Percentiles rank a stretch among this genome's conserved stretches.
phyloP scores from a whole-genome alignment of 2,888 invertebrate species.

The Helobdella robusta region DNA sequence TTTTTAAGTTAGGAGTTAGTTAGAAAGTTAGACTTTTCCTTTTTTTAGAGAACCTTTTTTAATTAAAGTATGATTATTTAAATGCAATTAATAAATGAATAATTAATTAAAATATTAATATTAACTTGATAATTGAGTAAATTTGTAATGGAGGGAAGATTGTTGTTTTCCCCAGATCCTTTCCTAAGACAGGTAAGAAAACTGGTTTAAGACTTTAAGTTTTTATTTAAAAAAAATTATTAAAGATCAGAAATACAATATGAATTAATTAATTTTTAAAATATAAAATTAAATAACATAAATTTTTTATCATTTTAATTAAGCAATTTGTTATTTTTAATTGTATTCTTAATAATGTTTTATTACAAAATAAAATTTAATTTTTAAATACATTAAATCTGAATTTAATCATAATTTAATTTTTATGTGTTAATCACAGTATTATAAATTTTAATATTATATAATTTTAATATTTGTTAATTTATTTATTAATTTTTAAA shows the following conservation, averaged over 20 bases:
- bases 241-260: too few relatives aligned
- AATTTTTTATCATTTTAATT: background rate
- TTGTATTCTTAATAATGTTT: background rate
- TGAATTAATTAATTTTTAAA: too few relatives aligned
- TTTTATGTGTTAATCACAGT: too few relatives aligned
- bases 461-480: too few relatives aligned
- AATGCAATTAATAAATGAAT: too few relatives aligned
- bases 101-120: too few relatives aligned
- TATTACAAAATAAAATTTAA: background rate
- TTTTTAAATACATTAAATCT: background rate
- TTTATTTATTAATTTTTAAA: background rate
- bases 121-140: too few relatives aligned
- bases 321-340: background rate
- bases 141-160: slow-evolving; percentile 11
- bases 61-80: too few relatives aligned
- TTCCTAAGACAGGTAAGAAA: slow-evolving; percentile 10
- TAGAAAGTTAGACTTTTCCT: too few relatives aligned
- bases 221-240: background rate
- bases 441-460: too few relatives aligned
- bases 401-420: background rate
- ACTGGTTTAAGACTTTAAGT: background rate
- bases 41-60: too few relatives aligned
- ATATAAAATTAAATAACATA: background rate
- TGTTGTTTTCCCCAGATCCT: slow-evolving; percentile 13
- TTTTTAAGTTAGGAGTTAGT: too few relatives aligned